A percentile compares a stretch with the other conserved stretches of the same genome.
Conservation (phyloP, 2,888 invertebrate genomes). For the Copidosoma aretas region DNA sequence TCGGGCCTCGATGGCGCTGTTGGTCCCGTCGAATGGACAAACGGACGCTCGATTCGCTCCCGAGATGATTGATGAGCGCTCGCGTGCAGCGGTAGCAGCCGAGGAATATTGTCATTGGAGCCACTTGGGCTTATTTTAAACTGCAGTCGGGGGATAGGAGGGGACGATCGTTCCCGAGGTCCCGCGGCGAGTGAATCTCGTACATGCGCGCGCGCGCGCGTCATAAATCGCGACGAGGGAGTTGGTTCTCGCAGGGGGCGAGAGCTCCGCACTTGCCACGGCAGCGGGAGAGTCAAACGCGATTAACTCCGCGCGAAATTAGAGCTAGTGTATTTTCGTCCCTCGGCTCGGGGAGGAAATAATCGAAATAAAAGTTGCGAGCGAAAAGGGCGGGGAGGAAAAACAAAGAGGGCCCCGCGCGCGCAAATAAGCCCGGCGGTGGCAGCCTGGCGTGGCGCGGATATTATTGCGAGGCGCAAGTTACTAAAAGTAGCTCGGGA, state of each 20-base stretch:
- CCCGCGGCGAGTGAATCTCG: slow-evolving; percentile 6
- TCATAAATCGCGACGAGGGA: slow-evolving; percentile 19
- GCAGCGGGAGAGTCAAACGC: slow-evolving; percentile 32
- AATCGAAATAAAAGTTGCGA: slow-evolving; percentile 11
- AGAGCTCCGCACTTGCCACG: neutral
- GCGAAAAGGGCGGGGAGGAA: neutral
- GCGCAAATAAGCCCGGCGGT: slow-evolving; percentile 14
- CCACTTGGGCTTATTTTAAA: neutral
- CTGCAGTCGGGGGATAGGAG: neutral
- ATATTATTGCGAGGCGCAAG: slow-evolving; percentile 28
- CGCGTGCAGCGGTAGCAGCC: neutral
- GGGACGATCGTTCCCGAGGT: neutral
- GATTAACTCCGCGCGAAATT: slow-evolving; percentile 24
- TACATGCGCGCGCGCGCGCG: slow-evolving; percentile 5
- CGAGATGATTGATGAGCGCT: neutral
- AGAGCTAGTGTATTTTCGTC: slow-evolving; percentile 35
- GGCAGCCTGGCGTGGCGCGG: slow-evolving; percentile 9
- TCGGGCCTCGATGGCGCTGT: slow-evolving; percentile 12
- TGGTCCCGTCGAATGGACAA: slow-evolving; percentile 7
- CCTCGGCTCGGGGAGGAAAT: neutral
- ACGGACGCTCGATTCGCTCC: neutral
- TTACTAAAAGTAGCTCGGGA: slow-evolving; percentile 30
- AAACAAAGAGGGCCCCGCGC: slow-evolving; percentile 15
- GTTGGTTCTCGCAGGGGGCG: slow-evolving; percentile 26
- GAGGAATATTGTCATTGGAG: neutral